Evolutionary conservation across 2,113 vertebrate genomes (phyloP).

Genomic region (Tamias sibiricus): DNA sequence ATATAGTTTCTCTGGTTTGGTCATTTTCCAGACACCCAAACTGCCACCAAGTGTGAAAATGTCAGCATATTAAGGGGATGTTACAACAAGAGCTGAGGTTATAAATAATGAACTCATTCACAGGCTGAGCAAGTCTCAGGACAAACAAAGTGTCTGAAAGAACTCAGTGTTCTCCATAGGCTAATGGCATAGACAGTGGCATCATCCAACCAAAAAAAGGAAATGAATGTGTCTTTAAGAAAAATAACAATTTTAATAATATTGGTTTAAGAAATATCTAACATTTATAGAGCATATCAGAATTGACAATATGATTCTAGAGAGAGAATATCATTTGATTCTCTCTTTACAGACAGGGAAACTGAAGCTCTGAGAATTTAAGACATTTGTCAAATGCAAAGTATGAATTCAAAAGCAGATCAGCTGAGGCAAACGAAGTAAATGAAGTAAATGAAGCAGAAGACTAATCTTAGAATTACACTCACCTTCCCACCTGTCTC

Average conservation of each 20-base stretch:
- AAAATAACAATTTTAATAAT: constrained; percentile 1
- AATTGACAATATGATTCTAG: neutral
- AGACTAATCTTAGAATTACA: no score
- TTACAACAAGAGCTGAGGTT: neutral
- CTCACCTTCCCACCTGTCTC: neutral
- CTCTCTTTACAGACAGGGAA: neutral
- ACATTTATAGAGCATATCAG: neutral
- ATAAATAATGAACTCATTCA: neutral
- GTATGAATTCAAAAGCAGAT: neutral
- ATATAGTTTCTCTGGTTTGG: neutral
- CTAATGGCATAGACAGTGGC: neutral
- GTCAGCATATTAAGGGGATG: neutral
- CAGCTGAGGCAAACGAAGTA: neutral
- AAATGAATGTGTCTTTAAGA: constrained; percentile 15
- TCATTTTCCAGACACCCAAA: constrained; percentile 24
- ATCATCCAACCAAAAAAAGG: neutral
- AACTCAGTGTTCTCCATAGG: neutral
- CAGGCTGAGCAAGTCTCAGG: neutral
- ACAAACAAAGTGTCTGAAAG: neutral
- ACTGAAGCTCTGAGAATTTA: neutral
- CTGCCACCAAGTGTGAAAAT: constrained; percentile 11
- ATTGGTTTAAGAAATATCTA: neutral
- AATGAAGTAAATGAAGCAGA: neutral
- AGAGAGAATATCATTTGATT: neutral
- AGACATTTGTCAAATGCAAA: neutral